Percentiles rank a stretch among this genome's conserved stretches.
Evolutionary conservation across 2,888 invertebrate genomes (phyloP).

Genomic region (Drosophila koepferae): DNA sequence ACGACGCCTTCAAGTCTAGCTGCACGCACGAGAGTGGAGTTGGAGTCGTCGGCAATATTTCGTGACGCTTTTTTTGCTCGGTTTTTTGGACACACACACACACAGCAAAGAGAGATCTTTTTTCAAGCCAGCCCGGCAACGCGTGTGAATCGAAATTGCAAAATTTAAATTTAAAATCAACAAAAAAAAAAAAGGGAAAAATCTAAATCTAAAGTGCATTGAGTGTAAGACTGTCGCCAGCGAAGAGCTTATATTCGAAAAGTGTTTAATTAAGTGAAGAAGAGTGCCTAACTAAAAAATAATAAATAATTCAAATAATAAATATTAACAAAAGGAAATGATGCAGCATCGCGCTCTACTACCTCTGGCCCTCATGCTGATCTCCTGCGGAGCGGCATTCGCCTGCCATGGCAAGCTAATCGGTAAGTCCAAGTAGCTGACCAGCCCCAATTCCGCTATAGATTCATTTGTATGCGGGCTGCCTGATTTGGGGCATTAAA

Average conservation of each 20-base stretch:
- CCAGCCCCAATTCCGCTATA: conserved; percentile 34
- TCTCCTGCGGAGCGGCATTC: conserved; percentile 73
- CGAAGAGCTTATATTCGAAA: conserved; percentile 71
- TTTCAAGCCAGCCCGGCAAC: conserved; percentile 27
- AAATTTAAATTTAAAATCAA: conserved; percentile 39
- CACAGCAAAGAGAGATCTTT: conserved; percentile 21
- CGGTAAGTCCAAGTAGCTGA: conserved; percentile 71
- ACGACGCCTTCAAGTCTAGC: conserved; percentile 86
- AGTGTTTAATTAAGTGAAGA: conserved; percentile 38
- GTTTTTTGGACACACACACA: conserved; percentile 50
- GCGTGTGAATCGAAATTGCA: conserved; percentile 44
- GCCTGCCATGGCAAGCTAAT: conserved; percentile 83
- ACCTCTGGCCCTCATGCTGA: conserved; percentile 67
- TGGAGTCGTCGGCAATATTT: conserved; percentile 80
- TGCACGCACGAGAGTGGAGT: conserved; percentile 83
- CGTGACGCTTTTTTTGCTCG: conserved; percentile 64
- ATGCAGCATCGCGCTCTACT: conserved; percentile 68
- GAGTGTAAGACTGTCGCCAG: conserved; percentile 68
- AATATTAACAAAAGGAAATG: conserved; percentile 30
- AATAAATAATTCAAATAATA: not conserved
- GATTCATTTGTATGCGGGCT: conserved; percentile 56
- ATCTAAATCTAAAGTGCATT: conserved; percentile 45
- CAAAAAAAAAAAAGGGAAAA: conserved; percentile 26
- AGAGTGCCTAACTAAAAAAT: conserved; percentile 22
- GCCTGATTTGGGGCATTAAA: conserved; percentile 45